A percentile compares a stretch with the other conserved stretches of the same genome.
phyloP scores from a whole-genome alignment of 2,888 invertebrate genomes.

The Ophioninae sp. region DNA sequence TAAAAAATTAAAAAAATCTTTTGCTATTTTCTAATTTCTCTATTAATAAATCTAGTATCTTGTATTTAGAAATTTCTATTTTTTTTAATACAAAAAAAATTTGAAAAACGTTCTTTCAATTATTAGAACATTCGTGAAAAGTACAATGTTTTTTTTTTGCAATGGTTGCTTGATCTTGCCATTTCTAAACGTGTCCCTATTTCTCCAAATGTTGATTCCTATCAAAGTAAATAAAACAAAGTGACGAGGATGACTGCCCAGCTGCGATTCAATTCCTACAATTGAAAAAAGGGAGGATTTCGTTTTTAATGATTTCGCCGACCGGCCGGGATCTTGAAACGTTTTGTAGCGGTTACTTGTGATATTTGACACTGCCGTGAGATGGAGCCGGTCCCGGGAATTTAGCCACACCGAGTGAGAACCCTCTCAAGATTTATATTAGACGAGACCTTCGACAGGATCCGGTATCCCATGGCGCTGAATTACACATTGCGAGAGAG shows the following conservation, averaged over 20 bases:
- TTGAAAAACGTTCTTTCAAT: too few relatives aligned
- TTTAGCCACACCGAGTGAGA: slow-evolving; percentile 22
- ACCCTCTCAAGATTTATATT: slow-evolving; percentile 42
- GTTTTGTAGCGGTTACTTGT: slow-evolving; percentile 52
- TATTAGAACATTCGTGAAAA: too few relatives aligned
- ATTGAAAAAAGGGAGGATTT: neutral
- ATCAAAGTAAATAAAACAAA: neutral
- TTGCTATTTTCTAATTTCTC: too few relatives aligned
- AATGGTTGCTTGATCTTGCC: too few relatives aligned
- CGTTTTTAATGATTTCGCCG: neutral
- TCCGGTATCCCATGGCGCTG: slow-evolving; percentile 27
- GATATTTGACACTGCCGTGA: slow-evolving; percentile 53
- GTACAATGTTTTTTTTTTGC: too few relatives aligned
- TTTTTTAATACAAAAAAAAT: too few relatives aligned
- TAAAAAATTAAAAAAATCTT: too few relatives aligned
- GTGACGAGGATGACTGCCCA: neutral
- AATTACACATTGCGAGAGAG: slow-evolving; percentile 21
- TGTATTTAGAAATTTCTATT: too few relatives aligned
- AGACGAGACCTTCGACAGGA: slow-evolving; percentile 34
- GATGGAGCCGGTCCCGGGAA: slow-evolving; percentile 34
- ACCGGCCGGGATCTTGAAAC: neutral
- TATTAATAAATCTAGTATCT: too few relatives aligned
- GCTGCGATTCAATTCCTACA: neutral
- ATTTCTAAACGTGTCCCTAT: neutral
- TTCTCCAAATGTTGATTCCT: neutral